Percentiles rank a stretch among this genome's conserved stretches.
Evolutionary conservation across 2,797 vertebrate species (phyloP).

Genomic region (Tenualosa thibaudeaui): DNA sequence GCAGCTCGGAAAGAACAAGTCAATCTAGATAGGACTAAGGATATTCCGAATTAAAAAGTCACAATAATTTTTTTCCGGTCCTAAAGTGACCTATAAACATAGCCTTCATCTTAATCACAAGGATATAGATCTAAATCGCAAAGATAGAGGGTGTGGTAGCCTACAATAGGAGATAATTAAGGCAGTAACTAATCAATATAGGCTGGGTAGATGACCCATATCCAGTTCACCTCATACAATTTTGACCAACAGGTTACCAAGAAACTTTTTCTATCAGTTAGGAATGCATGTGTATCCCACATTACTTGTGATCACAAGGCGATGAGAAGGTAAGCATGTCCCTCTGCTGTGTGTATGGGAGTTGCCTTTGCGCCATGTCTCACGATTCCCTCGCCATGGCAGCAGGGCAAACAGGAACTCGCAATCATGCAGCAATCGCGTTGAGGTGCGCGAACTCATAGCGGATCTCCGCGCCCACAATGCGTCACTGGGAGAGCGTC

Average conservation of each 20-base stretch:
- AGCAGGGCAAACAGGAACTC: conserved; percentile 47
- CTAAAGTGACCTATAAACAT: background rate
- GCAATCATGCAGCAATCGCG: conserved; percentile 31
- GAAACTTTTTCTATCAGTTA: too few species aligned
- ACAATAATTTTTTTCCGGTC: background rate
- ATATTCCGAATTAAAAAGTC: background rate
- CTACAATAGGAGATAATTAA: too few species aligned
- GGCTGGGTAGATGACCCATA: background rate
- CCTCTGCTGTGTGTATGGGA: background rate
- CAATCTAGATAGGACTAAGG: background rate
- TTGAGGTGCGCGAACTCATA: conserved; percentile 33
- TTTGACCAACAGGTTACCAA: background rate
- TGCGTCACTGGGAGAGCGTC: conserved; percentile 32
- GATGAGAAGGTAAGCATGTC: background rate
- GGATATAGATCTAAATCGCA: background rate
- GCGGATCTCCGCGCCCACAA: conserved; percentile 19
- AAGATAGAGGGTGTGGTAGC: background rate
- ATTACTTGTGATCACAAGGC: background rate
- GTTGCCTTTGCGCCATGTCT: conserved; percentile 27
- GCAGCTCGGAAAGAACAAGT: too few species aligned
- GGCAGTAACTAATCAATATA: too few species aligned
- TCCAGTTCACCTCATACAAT: background rate
- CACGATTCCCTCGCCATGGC: conserved; percentile 16
- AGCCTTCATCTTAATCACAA: background rate
- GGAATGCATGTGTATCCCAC: background rate